Evolutionary conservation across 1,140 invertebrate genomes (phyloP), one percentile per base, ranked within the genome.

Genomic region (Bemisia tabaci): DNA sequence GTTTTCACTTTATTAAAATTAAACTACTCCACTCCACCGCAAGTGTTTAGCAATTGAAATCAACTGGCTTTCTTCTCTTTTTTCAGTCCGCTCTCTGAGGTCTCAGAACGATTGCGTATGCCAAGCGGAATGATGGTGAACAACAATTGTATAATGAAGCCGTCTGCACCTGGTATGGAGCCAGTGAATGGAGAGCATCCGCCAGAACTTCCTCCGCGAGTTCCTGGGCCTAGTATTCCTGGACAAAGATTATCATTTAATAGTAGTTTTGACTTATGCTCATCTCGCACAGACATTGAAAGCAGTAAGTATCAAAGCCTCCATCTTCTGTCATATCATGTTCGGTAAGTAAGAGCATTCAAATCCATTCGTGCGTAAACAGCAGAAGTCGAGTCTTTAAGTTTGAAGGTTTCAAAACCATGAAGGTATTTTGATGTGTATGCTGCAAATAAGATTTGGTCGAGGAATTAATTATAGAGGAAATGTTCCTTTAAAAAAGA

Each of bases 151-250:
- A 48, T 48, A 48, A 48, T 26, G 48, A 68, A 66, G 48, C 58
- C 64, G 21, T 26, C 66, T 1, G 62, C 66, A 21, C 62, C 84
- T 17, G 86, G 86, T 1, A 85, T 87, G 74, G 26, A 60, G 22
- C 26, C 59, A 58, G 48, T 33, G 26, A 62, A n/a, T 22, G 73
- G 77, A 69, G 73, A 80, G 60, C 74, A 85, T 73, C 82, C 85
- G 12, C 87, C 87, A 1, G 85, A 88, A 75, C 75, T 89, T 65
- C 87, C 87, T 12, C 87, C 87, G 17, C 78, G 85, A 74, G 26
- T 64, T 26, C 62, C 25, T 59, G 59, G 63, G 22, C 75, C 74
- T 21, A 79, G 71, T 23, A 64, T 66, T 26, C 71, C 73, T 24
- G 75, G 75, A 17, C 73, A 77, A 59, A 72, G 79, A 58, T 17